Percentiles rank a stretch among this genome's conserved stretches.
phyloP scores from a whole-genome alignment of 2,113 vertebrate genomes.

The Pelusios castaneus region DNA sequence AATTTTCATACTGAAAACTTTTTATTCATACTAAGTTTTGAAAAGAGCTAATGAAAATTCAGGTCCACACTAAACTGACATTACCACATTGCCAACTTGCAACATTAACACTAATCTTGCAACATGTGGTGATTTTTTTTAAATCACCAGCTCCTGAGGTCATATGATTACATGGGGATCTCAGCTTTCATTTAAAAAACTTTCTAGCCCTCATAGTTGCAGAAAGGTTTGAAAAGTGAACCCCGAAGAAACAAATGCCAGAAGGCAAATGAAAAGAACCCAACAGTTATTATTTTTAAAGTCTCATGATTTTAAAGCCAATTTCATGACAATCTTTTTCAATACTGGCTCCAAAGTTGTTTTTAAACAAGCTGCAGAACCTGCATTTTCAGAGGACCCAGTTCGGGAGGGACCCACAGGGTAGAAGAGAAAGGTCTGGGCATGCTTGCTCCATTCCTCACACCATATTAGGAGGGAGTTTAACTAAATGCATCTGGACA shows the following conservation, averaged over 20 bases:
- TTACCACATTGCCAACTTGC: fast-evolving
- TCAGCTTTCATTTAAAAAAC: neutral
- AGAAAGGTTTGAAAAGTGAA: fast-evolving
- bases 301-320: neutral
- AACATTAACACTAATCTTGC: neutral
- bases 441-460: neutral
- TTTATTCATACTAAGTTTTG: neutral
- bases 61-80: neutral
- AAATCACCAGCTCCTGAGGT: neutral
- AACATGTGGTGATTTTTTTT: neutral
- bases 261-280: neutral
- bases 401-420: neutral
- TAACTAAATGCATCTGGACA: neutral
- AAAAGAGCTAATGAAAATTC: neutral
- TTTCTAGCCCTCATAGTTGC: fast-evolving
- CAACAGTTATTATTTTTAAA: neutral
- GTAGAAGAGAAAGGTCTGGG: neutral
- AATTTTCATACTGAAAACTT: fast-evolving
- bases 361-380: neutral
- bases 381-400: neutral
- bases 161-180: fast-evolving
- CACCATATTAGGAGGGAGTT: neutral
- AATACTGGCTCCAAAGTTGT: neutral
- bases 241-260: neutral
- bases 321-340: neutral